These are phyloP conservation scores for Suillia variegata DNA, from an alignment of 2,888 invertebrate genomes.

Conservation along the genomic window DNA sequence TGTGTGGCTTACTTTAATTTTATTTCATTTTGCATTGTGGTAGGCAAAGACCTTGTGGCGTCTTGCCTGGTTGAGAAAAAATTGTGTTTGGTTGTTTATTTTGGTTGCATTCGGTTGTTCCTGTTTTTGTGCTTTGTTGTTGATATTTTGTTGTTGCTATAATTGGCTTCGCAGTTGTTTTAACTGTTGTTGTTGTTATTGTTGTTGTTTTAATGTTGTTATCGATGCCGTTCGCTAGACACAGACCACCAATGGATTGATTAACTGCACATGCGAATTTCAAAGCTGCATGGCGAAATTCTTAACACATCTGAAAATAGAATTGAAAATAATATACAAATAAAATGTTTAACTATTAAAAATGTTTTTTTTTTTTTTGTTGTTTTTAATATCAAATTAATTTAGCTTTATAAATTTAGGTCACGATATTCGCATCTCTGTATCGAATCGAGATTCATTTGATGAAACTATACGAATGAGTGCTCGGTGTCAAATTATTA, in stretches of 20 bases:
- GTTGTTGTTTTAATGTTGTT: neutral
- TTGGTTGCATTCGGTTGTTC: conserved; percentile 18
- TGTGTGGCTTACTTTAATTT: too few relatives aligned
- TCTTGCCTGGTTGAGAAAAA: neutral
- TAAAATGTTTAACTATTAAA: too few relatives aligned
- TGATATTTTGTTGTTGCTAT: conserved; percentile 26
- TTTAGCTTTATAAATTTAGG: too few relatives aligned
- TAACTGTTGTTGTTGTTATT: conserved; percentile 1
- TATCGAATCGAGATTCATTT: too few relatives aligned
- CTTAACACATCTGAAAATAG: too few relatives aligned
- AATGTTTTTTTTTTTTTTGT: too few relatives aligned
- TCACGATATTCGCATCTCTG: too few relatives aligned
- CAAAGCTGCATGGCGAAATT: neutral
- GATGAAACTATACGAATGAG: too few relatives aligned
- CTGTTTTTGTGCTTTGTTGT: conserved; percentile 12
- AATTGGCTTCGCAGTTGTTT: neutral
- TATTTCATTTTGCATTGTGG: neutral
- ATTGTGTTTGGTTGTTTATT: neutral
- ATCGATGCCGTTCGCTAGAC: neutral
- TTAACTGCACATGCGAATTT: conserved; percentile 10
- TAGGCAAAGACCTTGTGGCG: conserved; percentile 8
- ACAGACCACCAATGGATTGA: conserved; percentile 21
- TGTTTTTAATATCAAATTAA: too few relatives aligned
- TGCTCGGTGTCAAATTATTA: too few relatives aligned
- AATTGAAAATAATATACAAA: too few relatives aligned